Percentiles rank a stretch among this genome's conserved stretches.
Evolutionary conservation across 2,888 invertebrate species (phyloP).

Genomic region (Apamea sordens): DNA sequence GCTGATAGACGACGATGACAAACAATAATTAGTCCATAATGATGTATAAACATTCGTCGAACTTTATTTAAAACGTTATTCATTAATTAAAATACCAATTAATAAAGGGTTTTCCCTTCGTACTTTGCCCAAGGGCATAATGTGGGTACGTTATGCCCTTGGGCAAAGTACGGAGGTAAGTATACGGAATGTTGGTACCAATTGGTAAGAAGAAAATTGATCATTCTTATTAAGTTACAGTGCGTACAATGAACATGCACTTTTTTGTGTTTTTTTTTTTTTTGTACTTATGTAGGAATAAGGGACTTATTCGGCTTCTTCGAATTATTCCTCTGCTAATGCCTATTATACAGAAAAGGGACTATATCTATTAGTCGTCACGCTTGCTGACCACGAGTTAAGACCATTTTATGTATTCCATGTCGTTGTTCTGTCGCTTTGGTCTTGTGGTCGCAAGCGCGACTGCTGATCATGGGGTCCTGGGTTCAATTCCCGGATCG

Average conservation of each 20-base stretch:
- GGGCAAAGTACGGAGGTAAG: background rate
- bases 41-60: conserved; percentile 32
- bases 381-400: background rate
- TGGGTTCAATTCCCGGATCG: no score
- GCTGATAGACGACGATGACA: background rate
- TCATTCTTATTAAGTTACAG: background rate
- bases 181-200: background rate
- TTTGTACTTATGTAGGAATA: background rate
- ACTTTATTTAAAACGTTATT: conserved; percentile 21
- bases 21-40: conserved; percentile 1
- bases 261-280: background rate
- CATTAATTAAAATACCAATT: conserved; percentile 21
- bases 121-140: conserved; percentile 39
- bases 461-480: no score
- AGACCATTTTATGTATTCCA: background rate
- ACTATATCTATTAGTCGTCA: background rate
- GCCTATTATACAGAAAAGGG: background rate
- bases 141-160: conserved; percentile 28
- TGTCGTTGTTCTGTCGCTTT: no score
- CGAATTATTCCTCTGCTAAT: background rate
- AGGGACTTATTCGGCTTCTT: background rate
- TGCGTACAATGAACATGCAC: conserved; percentile 34
- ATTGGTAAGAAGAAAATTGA: background rate
- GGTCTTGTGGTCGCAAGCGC: no score
- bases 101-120: conserved; percentile 29